Evolutionary conservation across 2,888 invertebrate genomes (phyloP).

Genomic region (Thereva unica): DNA sequence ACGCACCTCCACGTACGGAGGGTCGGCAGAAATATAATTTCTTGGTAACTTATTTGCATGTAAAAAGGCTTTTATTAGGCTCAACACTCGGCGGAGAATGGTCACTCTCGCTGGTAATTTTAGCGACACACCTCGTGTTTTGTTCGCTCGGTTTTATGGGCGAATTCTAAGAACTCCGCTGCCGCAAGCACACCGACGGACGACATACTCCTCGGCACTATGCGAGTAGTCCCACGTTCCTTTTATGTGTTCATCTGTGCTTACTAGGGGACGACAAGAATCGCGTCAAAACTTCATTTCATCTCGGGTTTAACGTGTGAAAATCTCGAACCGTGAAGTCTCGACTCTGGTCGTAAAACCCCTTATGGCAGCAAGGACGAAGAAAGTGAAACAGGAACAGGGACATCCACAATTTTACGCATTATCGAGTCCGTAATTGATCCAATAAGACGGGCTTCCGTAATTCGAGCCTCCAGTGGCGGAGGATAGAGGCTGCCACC

Average conservation of each 20-base stretch:
- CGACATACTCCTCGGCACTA: background rate
- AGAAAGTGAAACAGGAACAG: conserved; percentile 12
- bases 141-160: conserved; percentile 17
- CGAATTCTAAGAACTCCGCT: conserved; percentile 22
- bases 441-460: conserved; percentile 48
- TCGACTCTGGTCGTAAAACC: background rate
- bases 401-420: conserved; percentile 53
- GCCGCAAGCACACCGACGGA: background rate
- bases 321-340: conserved; percentile 3
- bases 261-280: too few relatives aligned
- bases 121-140: conserved; percentile 17
- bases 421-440: conserved; percentile 56
- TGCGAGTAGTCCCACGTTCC: background rate
- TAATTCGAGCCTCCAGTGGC: conserved; percentile 42
- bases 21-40: conserved; percentile 2
- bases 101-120: conserved; percentile 16
- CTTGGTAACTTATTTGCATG: conserved; percentile 28
- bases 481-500: conserved; percentile 15
- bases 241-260: background rate
- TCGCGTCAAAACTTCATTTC: too few relatives aligned
- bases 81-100: conserved; percentile 5
- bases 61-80: conserved; percentile 22
- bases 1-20: conserved; percentile 20
- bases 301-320: conserved; percentile 1
- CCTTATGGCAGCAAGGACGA: background rate